Percentiles rank a stretch among this genome's conserved stretches.
Conservation (phyloP, 2,797 vertebrate species). For the Cynodonichthys magdalenae region DNA sequence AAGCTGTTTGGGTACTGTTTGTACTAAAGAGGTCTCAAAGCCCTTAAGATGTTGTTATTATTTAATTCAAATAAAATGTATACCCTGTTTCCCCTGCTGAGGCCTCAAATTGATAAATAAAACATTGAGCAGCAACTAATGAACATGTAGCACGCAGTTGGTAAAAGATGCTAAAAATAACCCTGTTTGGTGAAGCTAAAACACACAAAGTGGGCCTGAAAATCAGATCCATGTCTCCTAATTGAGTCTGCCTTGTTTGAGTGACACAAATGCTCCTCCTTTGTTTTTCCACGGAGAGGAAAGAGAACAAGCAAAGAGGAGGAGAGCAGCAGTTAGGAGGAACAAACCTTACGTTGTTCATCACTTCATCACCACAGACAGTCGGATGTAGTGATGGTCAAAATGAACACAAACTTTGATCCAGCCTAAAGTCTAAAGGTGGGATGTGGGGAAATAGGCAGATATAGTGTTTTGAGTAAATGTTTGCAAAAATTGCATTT, state of each 20-base stretch:
- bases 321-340: no score
- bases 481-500: no score
- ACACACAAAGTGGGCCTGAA: neutral
- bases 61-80: slow-evolving; percentile 15
- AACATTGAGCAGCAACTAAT: neutral
- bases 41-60: slow-evolving; percentile 19
- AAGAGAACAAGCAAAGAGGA: no score
- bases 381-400: no score
- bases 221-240: neutral
- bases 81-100: slow-evolving; percentile 1
- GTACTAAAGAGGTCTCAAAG: slow-evolving; percentile 12
- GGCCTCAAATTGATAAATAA: slow-evolving; percentile 11
- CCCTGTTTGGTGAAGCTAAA: slow-evolving; percentile 1
- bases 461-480: no score
- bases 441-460: no score
- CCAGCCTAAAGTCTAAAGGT: no score
- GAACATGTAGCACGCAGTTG: slow-evolving; percentile 4
- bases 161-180: slow-evolving; percentile 31
- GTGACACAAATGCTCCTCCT: no score
- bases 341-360: no score
- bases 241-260: slow-evolving; percentile 26
- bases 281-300: no score
- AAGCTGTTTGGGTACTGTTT: neutral
- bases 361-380: no score
- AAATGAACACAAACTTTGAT: no score